Percentiles rank a stretch among this genome's conserved stretches.
Evolutionary conservation across 2,113 vertebrate species (phyloP).

Genomic region (Phoxinus phoxinus): DNA sequence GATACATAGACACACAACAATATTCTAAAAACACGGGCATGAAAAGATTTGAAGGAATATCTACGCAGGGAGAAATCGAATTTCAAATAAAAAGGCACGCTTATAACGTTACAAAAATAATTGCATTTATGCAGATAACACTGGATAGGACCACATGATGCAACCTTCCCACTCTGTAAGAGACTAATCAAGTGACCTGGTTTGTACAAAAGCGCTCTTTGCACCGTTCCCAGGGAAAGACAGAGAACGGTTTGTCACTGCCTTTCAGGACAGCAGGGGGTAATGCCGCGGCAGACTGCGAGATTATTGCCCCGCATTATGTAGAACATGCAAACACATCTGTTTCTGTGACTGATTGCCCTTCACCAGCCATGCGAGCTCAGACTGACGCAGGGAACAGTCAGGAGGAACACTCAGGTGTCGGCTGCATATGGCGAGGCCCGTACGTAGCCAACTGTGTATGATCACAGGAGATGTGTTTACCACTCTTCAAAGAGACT

Average conservation of each 20-base stretch:
- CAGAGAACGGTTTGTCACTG: slow-evolving; percentile 49
- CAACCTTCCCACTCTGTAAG: slow-evolving; percentile 18
- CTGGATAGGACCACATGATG: neutral
- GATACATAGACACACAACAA: slow-evolving; percentile 1
- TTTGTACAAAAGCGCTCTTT: slow-evolving; percentile 46
- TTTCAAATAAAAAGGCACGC: neutral
- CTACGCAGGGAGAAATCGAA: neutral
- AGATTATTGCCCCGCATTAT: slow-evolving; percentile 62
- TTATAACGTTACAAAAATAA: neutral
- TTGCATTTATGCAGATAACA: neutral
- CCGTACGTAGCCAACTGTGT: slow-evolving; percentile 6
- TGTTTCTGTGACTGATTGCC: slow-evolving; percentile 59
- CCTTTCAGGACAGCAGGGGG: slow-evolving; percentile 49
- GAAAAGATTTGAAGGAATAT: neutral
- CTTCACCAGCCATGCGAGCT: slow-evolving; percentile 38
- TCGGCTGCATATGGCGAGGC: slow-evolving; percentile 9
- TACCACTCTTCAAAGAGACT: slow-evolving; percentile 14
- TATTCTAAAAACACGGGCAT: neutral
- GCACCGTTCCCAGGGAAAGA: slow-evolving; percentile 36
- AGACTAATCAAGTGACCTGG: slow-evolving; percentile 40
- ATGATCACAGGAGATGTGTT: slow-evolving; percentile 30
- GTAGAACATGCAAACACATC: slow-evolving; percentile 62
- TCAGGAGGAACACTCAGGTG: slow-evolving; percentile 38
- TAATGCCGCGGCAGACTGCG: slow-evolving; percentile 50
- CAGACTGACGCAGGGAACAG: slow-evolving; percentile 34